A percentile compares a stretch with the other conserved stretches of the same genome.
phyloP scores from a whole-genome alignment of 2,797 vertebrate species.

The Rhinoraja longicauda region DNA sequence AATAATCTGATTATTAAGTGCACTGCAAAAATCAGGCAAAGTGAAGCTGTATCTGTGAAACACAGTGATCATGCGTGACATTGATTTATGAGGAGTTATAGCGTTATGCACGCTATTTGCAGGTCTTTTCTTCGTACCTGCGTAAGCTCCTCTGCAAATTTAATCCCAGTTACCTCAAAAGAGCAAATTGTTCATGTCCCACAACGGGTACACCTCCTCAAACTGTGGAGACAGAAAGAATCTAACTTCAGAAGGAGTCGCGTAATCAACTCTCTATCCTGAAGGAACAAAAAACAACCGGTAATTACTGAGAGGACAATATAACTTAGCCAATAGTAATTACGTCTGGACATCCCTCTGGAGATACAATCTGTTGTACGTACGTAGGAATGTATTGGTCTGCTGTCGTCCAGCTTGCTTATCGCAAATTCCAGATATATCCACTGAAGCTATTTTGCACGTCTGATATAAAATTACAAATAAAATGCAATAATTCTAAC shows the following conservation, averaged over 20 bases:
- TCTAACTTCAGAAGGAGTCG: neutral
- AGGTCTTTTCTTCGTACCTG: neutral
- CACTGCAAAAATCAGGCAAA: neutral
- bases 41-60: neutral
- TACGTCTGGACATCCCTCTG: neutral
- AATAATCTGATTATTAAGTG: slow-evolving; percentile 25
- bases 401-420: neutral
- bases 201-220: neutral
- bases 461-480: neutral
- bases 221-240: neutral
- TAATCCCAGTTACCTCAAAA: neutral
- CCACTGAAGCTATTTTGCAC: neutral
- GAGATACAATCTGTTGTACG: neutral
- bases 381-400: neutral
- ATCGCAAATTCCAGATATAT: neutral
- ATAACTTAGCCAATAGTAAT: neutral
- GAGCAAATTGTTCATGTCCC: neutral
- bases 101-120: neutral
- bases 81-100: slow-evolving; percentile 8
- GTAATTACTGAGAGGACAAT: neutral
- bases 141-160: neutral
- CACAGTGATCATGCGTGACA: neutral
- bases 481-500: neutral
- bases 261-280: neutral
- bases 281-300: neutral